Conservation (phyloP, 2,797 vertebrate genomes). For the Aldrovandia affinis region DNA sequence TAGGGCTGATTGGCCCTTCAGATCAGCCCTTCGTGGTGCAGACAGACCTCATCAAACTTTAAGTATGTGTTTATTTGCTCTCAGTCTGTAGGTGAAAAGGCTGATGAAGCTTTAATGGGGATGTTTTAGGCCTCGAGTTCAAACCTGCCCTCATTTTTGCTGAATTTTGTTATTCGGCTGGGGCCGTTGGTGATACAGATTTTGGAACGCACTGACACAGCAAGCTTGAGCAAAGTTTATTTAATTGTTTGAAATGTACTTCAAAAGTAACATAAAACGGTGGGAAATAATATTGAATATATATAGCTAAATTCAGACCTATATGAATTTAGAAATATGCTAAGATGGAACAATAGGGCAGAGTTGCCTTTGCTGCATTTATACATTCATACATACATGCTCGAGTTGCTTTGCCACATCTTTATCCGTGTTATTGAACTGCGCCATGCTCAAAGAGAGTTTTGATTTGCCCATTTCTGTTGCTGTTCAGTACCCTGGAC, state of each 20-base stretch:
- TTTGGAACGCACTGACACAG: slow-evolving; percentile 1
- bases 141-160: background rate
- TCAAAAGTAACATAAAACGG: background rate
- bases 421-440: background rate
- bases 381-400: background rate
- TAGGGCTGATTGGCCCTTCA: slow-evolving; percentile 45
- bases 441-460: slow-evolving; percentile 18
- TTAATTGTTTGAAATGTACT: slow-evolving; percentile 29
- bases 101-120: slow-evolving; percentile 51
- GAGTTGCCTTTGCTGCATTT: background rate
- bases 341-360: background rate
- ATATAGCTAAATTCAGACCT: background rate
- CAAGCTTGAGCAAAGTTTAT: background rate
- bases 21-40: slow-evolving; percentile 47
- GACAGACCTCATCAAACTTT: slow-evolving; percentile 58
- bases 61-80: slow-evolving; percentile 64
- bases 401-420: background rate
- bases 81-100: slow-evolving; percentile 50
- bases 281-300: background rate
- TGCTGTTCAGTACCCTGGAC: slow-evolving; percentile 25
- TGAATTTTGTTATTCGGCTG: background rate
- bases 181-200: background rate
- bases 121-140: slow-evolving; percentile 32
- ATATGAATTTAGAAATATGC: background rate
- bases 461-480: slow-evolving; percentile 35